Base-by-base conservation (phyloP, 2,888 invertebrate genomes). In the Zaprionus bogoriensis region DNA sequence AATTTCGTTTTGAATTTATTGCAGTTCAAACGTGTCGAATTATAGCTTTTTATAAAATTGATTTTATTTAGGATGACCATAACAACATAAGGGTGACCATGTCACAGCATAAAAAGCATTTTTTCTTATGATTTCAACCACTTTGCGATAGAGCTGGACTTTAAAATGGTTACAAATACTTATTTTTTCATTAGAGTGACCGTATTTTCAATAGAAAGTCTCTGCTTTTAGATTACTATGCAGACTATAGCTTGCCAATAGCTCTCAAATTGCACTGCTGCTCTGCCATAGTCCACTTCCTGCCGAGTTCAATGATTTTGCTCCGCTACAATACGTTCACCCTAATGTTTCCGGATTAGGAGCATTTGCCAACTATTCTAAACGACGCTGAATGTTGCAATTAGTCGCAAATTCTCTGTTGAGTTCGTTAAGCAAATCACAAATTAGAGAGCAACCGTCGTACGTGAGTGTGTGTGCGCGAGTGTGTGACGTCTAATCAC, bases 371-470 rank as follows among this genome's bases (percentile, higher is more conserved):
- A 36, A 36, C 32, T 36, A 17, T 1, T 39, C 12, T 27, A 7
- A 45, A 19, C 1, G 10, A 14, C 4, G 0, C 32, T 1, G 14
- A 52, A 32, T 46, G 28, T 30, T 5, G 30, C 39, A 52, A 67
- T 47, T 66, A 50, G 52, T 20, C 17, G 32, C 48, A 46, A 32
- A 32, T 41, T 28, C 51, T 9, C 10, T 0, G 19, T 14, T 10
- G 27, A 20, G 12, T 53, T 5, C 36, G 14, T 6, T 38, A 38
- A 28, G 41, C 9, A 38, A 45, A 39, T 30, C 20, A n/a, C 60
- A 73, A 50, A 53, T 68, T 73, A 41, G 36, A 41, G 46, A 48
- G 17, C 25, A 42, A 36, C 32, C 32, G 14, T 14, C 12, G 32
- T 30, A 4, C 5, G 14, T 14, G 27, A 10, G 7, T 32, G 32